These are phyloP conservation scores for Listrodromus nycthemerus DNA, from an alignment of 2,888 invertebrate genomes.

Conservation along the genomic window DNA sequence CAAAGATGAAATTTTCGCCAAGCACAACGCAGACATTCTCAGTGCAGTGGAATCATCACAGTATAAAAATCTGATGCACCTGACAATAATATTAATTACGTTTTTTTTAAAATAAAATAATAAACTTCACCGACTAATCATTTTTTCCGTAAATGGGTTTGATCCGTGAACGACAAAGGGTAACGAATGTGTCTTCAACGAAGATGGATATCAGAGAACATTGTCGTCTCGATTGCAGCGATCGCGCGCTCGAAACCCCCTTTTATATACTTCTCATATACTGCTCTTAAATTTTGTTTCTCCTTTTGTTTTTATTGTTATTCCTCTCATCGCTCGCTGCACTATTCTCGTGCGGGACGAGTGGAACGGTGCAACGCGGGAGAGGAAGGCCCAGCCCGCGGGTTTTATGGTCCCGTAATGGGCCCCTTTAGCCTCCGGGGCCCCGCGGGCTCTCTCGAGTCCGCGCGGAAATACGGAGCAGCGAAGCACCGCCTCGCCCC, in stretches of 20 bases:
- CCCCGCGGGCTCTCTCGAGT: conserved; percentile 55
- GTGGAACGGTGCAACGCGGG: conserved; percentile 73
- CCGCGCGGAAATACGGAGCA: conserved; percentile 73
- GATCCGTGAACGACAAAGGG: background rate
- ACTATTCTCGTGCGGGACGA: conserved; percentile 44
- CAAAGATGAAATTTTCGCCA: too few species aligned
- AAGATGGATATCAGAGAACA: background rate
- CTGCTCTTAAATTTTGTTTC: conserved; percentile 10
- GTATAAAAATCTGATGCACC: background rate
- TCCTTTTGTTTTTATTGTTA: conserved; percentile 41
- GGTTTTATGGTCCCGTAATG: conserved; percentile 81
- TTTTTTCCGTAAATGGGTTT: background rate
- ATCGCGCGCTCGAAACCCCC: background rate
- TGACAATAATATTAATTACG: background rate
- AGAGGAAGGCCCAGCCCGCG: conserved; percentile 72
- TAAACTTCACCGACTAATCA: background rate
- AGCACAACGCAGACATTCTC: too few species aligned
- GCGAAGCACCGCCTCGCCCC: conserved; percentile 55
- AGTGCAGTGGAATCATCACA: background rate
- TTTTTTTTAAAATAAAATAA: background rate
- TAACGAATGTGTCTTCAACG: background rate
- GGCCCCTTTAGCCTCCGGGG: conserved; percentile 75
- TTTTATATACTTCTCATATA: background rate
- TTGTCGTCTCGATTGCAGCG: background rate
- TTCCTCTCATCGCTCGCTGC: conserved; percentile 57